A percentile compares a stretch with the other conserved stretches of the same genome.
Evolutionary conservation across 2,888 invertebrate species (phyloP).

Genomic region (Formica aserva): DNA sequence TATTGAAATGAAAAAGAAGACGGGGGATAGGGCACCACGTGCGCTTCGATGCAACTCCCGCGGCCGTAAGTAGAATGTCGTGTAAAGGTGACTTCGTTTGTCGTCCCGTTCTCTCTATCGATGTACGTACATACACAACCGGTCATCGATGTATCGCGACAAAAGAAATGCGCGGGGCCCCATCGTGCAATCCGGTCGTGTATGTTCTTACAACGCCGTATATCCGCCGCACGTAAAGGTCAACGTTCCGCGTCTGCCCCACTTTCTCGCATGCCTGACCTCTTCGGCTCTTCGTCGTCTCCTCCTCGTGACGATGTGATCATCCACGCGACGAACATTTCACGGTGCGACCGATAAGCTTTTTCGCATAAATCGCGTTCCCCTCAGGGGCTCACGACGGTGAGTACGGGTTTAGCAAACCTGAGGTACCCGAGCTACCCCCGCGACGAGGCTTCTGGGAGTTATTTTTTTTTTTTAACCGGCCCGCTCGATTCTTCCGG

Average conservation of each 20-base stretch:
- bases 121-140: neutral
- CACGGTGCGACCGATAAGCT: neutral
- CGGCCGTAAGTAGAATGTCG: neutral
- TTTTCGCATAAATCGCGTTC: slow-evolving; percentile 7
- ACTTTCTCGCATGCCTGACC: slow-evolving; percentile 78
- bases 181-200: slow-evolving; percentile 28
- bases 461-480: no score
- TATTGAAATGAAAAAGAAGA: neutral
- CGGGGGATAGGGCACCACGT: neutral
- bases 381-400: neutral
- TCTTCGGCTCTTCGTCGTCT: slow-evolving; percentile 64
- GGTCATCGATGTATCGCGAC: slow-evolving; percentile 22
- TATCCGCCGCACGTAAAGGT: slow-evolving; percentile 70
- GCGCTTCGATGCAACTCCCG: neutral
- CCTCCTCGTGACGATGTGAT: slow-evolving; percentile 13
- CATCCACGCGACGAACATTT: slow-evolving; percentile 4
- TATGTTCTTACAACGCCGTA: slow-evolving; percentile 44
- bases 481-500: no score
- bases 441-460: no score
- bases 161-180: neutral
- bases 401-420: neutral
- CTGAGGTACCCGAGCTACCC: neutral
- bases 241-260: slow-evolving; percentile 76
- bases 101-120: neutral
- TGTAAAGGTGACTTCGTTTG: slow-evolving; percentile 6